These are phyloP conservation scores for Anguilla pacifica DNA, from an alignment of 2,797 vertebrate genomes.

Conservation along the genomic window DNA sequence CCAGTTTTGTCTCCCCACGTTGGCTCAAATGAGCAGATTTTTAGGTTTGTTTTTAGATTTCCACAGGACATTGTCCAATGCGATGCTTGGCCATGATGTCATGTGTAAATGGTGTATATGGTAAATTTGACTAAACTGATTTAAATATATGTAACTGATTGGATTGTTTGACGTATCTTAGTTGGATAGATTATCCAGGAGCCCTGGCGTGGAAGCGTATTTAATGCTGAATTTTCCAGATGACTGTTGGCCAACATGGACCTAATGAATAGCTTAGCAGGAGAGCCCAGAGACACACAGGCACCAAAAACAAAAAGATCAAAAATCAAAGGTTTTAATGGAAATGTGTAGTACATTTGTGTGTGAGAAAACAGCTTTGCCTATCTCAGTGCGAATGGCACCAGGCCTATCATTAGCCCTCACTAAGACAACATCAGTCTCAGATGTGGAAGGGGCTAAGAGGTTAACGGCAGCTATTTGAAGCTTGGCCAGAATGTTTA, in stretches of 20 bases:
- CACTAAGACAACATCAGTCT: neutral
- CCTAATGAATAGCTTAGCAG: neutral
- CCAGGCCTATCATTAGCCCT: neutral
- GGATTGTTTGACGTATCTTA: no score
- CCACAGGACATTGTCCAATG: neutral
- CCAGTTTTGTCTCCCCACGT: no score
- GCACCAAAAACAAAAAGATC: neutral
- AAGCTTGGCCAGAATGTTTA: neutral
- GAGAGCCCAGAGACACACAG: neutral
- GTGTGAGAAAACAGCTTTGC: neutral
- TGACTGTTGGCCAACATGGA: neutral
- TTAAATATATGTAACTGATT: neutral
- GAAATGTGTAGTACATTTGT: neutral
- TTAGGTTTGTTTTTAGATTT: neutral
- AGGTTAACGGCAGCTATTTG: neutral
- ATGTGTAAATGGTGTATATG: neutral
- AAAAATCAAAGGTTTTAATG: neutral
- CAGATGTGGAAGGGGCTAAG: neutral
- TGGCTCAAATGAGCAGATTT: no score
- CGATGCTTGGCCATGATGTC: neutral
- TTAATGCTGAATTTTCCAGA: neutral
- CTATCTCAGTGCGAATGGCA: neutral
- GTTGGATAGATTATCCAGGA: no score
- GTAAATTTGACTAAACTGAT: neutral
- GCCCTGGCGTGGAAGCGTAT: no score